Evolutionary conservation across 2,888 invertebrate genomes (phyloP), one percentile per base, ranked within the genome.

Genomic region (Lithophane ornitopus): DNA sequence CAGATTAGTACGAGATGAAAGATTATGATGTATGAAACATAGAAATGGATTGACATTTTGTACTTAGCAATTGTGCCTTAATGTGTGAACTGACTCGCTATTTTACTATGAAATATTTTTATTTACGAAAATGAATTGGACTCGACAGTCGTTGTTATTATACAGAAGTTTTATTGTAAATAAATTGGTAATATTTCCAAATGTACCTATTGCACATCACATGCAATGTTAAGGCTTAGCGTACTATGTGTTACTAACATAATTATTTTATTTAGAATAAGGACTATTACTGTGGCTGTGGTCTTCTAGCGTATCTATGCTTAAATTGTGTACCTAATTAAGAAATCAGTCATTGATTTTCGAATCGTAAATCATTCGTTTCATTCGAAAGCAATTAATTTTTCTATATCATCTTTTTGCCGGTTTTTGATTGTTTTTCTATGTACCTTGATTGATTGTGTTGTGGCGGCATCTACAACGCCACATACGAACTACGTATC

Each of bases 281-380:
- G 91, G 87, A 89, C 88, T 91, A 92, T 90, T 89, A 91, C 90
- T 93, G 94, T 94, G 95, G 95, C 95, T 95, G 95, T 95, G 94
- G 93, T 91, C 87, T 90, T 87, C 87, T 92, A 90, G 88, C 87
- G 88, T 92, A 87, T 85, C 22, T 81, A 83, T 85, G 82, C 87
- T 86, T 77, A 85, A 86, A 84, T 86, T 90, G 84, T 85, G 66
- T 81, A 62, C 69, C 56, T 91, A 87, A 86, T 88, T 92, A 91
- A 91, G 91, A 93, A 93, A 93, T 94, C 93, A 93, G 93, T 94
- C 93, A 92, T 91, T 87, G 71, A 65, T 65, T 69, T 78, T 72
- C 54, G 56, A 76, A 74, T 63, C 34, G 22, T 56, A 69, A 84
- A 74, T 71, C 49, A 66, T 70, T 62, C 4, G 65, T 74, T 66